Evolutionary conservation across 2,888 invertebrate genomes (phyloP), one percentile per base, ranked within the genome.

Genomic region (Balanococcus diminutus): DNA sequence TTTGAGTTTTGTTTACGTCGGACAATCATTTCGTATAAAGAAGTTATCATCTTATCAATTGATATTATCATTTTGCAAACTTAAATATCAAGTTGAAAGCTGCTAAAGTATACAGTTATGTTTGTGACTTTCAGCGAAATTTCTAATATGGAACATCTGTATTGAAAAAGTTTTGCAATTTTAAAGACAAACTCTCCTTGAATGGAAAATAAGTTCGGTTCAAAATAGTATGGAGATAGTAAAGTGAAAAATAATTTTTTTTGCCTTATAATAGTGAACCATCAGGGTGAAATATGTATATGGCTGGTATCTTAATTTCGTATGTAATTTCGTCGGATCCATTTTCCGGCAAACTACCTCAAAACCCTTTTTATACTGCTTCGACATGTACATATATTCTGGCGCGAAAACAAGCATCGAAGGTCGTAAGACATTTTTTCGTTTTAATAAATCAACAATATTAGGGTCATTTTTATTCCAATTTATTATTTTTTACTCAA

Each of bases 111-210:
- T 67, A 67, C 31, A 67, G 14, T 67, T 67, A 67, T 67, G 67
- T 28, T 67, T 67, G 28, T 67, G 67, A 28, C 67, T 67, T 67
- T 67, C 67, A 67, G 67, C 28, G 28, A 28, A 67, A 67, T 67
- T 67, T 67, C 67, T 28, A 67, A 28, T 25, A 28, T 28, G 28
- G 28, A 67, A 67, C 67, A 67, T 67, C 67, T 67, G 67, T 67
- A 67, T 67, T 67, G 67, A 67, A 67, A 67, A 67, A 67, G 67
- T 67, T 67, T 67, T 67, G 67, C 67, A 67, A 67, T 67, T 67
- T 67, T 67, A 67, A 67, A 67, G 67, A 67, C 67, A 67, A 67
- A 67, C 67, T 67, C 67, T 11, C 19, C 11, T 67, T 31, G 67
- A 67, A 67, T 67, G 16, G 67, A 67, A 67, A 67, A 67, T 67